Conservation (phyloP, 2,113 vertebrate genomes). For the Chaenogobius annularis region DNA sequence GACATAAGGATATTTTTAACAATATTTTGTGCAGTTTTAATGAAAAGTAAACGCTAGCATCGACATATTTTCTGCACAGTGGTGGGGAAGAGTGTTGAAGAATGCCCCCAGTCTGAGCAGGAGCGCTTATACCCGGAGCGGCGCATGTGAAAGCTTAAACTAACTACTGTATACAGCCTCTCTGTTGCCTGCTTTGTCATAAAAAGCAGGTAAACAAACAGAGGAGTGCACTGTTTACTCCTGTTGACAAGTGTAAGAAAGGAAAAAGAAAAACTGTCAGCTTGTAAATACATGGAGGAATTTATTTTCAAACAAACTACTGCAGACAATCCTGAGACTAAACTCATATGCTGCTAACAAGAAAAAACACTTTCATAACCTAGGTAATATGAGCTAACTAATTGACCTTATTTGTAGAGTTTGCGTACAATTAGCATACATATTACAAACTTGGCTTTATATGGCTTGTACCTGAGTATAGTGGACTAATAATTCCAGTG, state of each 20-base stretch:
- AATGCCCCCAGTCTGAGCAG: constrained; percentile 42
- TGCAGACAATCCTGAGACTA: not conserved
- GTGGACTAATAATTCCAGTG: not conserved
- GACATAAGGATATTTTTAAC: not conserved
- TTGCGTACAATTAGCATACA: no score
- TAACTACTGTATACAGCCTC: constrained; percentile 18
- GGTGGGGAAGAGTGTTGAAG: constrained; percentile 25
- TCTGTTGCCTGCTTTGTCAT: constrained; percentile 20
- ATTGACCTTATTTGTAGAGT: no score
- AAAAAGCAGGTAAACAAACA: not conserved
- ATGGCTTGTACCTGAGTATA: no score
- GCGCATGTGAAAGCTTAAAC: constrained; percentile 19
- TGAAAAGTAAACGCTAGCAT: constrained; percentile 21
- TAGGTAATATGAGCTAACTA: no score
- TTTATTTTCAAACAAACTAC: not conserved
- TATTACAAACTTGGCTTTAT: no score
- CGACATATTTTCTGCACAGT: constrained; percentile 20
- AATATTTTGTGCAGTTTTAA: not conserved
- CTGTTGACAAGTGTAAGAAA: constrained; percentile 10
- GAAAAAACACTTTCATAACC: not conserved
- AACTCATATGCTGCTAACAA: not conserved
- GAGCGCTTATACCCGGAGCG: constrained; percentile 30
- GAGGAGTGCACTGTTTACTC: not conserved
- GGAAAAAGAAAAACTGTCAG: not conserved
- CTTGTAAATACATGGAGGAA: constrained; percentile 43